Base-by-base conservation (phyloP, 2,888 invertebrate genomes). In the Rotaria magnacalcarata region DNA sequence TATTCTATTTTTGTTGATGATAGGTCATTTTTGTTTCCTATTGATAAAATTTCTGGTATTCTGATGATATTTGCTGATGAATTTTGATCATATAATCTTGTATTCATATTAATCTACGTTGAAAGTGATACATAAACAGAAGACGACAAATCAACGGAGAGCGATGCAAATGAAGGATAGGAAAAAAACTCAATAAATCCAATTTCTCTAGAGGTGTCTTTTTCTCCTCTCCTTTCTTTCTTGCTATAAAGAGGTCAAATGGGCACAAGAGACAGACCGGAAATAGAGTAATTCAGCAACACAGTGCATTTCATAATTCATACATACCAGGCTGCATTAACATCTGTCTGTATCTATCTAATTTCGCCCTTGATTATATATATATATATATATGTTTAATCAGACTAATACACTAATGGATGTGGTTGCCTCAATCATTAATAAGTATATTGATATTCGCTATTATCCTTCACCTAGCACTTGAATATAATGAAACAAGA, bases 401-500 rank as follows among this genome's bases (percentile, higher is more conserved):
- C 67, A 34, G 16, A 67, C 67, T 34, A 67, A 67, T 67, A 14
- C 67, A 67, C 34, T 67, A 67, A 67, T 67, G 67, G 27, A 27
- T 67, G 14, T 7, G 34, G 14, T 14, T 34, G 11, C 67, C 27
- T 27, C 67, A 67, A 27, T 67, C 34, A 19, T 16, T 41, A 41
- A 67, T 67, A 34, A 2, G 19, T 7, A 67, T 67, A 34, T 67
- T 67, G 67, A 34, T 67, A 67, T 41, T 67, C 34, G 16, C 67
- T 67, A 27, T 67, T 11, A 67, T 67, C 67, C 67, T 67, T 67
- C 67, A 67, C 67, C 67, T 67, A 67, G 34, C 67, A 67, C 34
- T 67, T 19, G 11, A 11, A 34, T 41, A 14, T 50, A 27, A 67
- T 34, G 67, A 34, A 67, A 41, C 7, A 41, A 34, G 67, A 67